Evolutionary conservation across 2,113 vertebrate genomes (phyloP).

Genomic region (Crotalus tigris): DNA sequence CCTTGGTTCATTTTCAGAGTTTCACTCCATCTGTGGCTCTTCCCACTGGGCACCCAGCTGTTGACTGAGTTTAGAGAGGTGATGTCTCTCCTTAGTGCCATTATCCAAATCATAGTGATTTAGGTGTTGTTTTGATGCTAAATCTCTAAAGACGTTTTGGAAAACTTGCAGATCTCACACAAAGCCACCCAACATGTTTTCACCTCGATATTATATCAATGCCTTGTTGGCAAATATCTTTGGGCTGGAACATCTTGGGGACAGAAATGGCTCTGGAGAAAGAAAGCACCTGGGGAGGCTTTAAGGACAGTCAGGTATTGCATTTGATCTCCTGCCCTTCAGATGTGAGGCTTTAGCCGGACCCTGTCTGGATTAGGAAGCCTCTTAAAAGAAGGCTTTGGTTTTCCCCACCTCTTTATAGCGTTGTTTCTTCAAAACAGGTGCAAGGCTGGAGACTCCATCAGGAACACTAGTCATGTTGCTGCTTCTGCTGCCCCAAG

Average conservation of each 20-base stretch:
- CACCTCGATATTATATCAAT: no score
- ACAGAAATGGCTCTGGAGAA: no score
- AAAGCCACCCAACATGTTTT: background rate
- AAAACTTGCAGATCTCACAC: background rate
- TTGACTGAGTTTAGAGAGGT: background rate
- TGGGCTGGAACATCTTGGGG: no score
- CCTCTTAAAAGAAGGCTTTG: background rate
- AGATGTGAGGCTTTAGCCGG: background rate
- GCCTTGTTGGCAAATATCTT: no score
- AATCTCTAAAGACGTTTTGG: background rate
- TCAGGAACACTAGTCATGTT: background rate
- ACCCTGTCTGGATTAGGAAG: background rate
- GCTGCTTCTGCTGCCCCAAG: background rate
- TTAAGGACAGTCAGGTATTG: background rate
- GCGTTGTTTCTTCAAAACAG: background rate
- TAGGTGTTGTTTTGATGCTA: background rate
- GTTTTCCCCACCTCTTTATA: background rate
- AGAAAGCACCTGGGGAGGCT: background rate
- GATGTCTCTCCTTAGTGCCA: background rate
- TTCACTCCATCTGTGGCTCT: no score
- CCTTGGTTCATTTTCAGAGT: no score
- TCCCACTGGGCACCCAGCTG: background rate
- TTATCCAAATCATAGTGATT: background rate
- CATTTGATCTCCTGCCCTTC: background rate
- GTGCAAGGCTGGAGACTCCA: background rate